Percentiles rank a stretch among this genome's conserved stretches.
phyloP scores from a whole-genome alignment of 2,113 vertebrate species.

The Progne subis region DNA sequence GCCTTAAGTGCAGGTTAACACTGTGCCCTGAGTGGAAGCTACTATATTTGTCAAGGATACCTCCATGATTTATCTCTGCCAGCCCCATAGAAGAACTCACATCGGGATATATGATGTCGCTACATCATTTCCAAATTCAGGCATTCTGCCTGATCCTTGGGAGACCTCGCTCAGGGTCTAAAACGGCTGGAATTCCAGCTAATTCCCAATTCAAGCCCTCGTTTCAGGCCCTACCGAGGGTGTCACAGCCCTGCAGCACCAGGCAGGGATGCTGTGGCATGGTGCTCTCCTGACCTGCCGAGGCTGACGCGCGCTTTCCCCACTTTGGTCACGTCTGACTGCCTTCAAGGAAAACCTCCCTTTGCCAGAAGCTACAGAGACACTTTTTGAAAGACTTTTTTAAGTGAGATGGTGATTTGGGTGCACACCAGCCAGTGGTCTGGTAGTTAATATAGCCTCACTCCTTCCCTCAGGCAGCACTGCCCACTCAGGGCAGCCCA shows the following conservation, averaged over 20 bases:
- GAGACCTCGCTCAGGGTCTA: neutral
- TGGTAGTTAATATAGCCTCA: neutral
- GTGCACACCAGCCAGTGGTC: accelerated
- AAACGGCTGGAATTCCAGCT: neutral
- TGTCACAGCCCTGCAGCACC: accelerated
- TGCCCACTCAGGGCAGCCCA: neutral
- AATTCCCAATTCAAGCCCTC: neutral
- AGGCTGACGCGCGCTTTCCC: accelerated
- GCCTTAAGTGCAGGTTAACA: constrained; percentile 64
- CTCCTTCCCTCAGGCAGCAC: neutral
- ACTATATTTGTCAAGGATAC: constrained; percentile 54
- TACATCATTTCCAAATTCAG: neutral
- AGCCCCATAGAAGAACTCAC: neutral
- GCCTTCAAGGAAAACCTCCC: neutral
- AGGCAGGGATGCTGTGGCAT: accelerated
- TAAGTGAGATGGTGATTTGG: neutral
- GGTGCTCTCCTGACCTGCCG: accelerated
- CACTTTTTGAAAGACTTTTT: neutral
- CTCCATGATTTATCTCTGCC: constrained; percentile 7
- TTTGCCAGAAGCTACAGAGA: neutral
- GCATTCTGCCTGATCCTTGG: neutral
- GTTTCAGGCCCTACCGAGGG: neutral
- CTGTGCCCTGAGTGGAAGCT: constrained; percentile 36
- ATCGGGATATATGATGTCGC: neutral
- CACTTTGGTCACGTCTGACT: accelerated